Evolutionary conservation across 2,888 invertebrate species (phyloP), one percentile per base, ranked within the genome.

Genomic region (Macaria notata): DNA sequence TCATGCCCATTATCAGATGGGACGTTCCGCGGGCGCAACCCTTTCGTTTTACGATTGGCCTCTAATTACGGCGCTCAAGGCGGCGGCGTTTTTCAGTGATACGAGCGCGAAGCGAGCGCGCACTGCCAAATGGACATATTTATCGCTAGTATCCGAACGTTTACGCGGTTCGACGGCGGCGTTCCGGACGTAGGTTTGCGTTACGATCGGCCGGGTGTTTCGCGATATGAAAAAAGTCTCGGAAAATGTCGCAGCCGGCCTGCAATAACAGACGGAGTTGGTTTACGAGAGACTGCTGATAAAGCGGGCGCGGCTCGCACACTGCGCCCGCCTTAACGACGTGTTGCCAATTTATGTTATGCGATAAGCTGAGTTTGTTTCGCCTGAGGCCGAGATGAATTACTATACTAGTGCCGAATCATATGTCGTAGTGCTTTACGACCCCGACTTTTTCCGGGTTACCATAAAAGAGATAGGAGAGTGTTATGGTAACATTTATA

Each of bases 41-140:
- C 88, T 89, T 88, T 88, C 88, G 88, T 88, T 91, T 89, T 89
- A 91, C 90, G 89, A 89, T 90, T 88, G 88, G 87, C 83, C 87
- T 88, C 89, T 91, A 90, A 91, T 91, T 91, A 89, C 87, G 80
- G 76, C 86, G 88, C 87, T 90, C 84, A 88, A 89, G 88, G 88
- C 89, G 78, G 78, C 77, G 36, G 49, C 49, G 79, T 80, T 88
- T 88, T 89, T 86, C 79, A 62, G 79, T 78, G 81, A 84, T 84
- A 84, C 71, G 77, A 79, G 76, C 73, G 66, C 67, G 68, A 71
- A 75, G 74, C 75, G 70, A 63, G 76, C 69, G 75, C 68, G 69
- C 79, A 76, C 72, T 85, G 89, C 89, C 87, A 88, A 89, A 88
- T 88, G 84, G 79, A 83, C 81, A 79, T 84, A 86, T 88, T 86